Evolutionary conservation across 1,140 invertebrate species (phyloP).

Genomic region (Oscheius sp.): DNA sequence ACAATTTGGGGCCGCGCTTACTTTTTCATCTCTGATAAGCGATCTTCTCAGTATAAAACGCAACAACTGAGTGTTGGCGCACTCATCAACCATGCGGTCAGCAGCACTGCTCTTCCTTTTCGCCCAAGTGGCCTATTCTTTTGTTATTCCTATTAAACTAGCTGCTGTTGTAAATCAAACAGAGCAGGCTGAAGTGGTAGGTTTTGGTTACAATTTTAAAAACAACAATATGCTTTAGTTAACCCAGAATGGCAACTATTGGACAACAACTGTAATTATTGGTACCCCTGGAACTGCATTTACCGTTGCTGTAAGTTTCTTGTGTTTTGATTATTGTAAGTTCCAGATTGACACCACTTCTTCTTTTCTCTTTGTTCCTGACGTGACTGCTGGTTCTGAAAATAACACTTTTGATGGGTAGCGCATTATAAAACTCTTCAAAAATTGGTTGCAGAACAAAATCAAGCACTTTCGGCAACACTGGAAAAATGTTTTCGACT

Average conservation of each 20-base stretch:
- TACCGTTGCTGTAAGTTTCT: neutral
- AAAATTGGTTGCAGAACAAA: no score
- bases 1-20: no score
- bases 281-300: neutral
- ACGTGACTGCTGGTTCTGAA: neutral
- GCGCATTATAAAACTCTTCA: neutral
- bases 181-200: no score
- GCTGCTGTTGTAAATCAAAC: no score
- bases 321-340: no score
- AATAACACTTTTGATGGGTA: neutral
- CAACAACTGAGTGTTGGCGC: neutral
- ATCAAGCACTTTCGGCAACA: no score
- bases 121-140: neutral
- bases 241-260: neutral
- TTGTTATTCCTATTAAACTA: neutral
- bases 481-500: no score
- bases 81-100: neutral
- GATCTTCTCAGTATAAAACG: neutral
- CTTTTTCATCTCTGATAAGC: no score
- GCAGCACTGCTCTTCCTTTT: neutral
- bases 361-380: neutral
- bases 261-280: neutral
- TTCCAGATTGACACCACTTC: slow-evolving; percentile 13
- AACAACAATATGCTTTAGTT: neutral
- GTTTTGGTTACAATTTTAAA: neutral